Base-by-base conservation (phyloP, 1,140 invertebrate species). In the Neodiprion pinetum region DNA sequence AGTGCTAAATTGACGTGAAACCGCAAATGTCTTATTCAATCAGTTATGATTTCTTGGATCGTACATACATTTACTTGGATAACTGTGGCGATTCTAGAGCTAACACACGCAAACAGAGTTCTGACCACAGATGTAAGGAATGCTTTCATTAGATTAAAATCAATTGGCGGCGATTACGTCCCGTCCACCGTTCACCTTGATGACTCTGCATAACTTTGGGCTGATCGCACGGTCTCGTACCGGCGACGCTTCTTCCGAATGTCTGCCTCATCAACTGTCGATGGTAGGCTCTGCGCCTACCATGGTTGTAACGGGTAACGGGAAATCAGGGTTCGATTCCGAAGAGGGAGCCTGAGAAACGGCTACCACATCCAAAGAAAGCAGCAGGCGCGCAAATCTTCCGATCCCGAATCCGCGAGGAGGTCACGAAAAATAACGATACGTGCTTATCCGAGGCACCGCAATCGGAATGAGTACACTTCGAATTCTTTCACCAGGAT, bases 391-490 rank as follows among this genome's bases (percentile, higher is more conserved):
- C 17, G 17, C 17, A 17, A 17, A 17, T 17, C 17, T 17, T 17
- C 17, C 17, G 17, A 17, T 17, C 0, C 17, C 17, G 0, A 17
- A 17, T 17, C 17, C 17, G 17, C 17, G 17, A 17, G 17, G 17
- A 17, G 17, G 17, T 17, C 17, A 17, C 17, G 17, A 96, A 93
- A 95, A 95, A 95, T 95, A 95, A 94, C 92, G 91, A 95, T 94
- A 93, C 91, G 89, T 91, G 90, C 92, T 93, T 92, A 91, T 92
- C 88, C 89, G 91, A 92, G 91, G 93, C 91, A 91, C 91, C 90
- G 92, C 94, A 93, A 95, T 95, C 91, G 93, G 93, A 96, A 95
- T 95, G 94, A 94, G 93, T 93, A 94, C 93, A 95, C 91, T 95
- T 91, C 95, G 95, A 96, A 96, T 92, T 91, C 92, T 92, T 95